Evolutionary conservation across 2,113 vertebrate species (phyloP), one percentile per base, ranked within the genome.

Genomic region (Zosterops japonicus): DNA sequence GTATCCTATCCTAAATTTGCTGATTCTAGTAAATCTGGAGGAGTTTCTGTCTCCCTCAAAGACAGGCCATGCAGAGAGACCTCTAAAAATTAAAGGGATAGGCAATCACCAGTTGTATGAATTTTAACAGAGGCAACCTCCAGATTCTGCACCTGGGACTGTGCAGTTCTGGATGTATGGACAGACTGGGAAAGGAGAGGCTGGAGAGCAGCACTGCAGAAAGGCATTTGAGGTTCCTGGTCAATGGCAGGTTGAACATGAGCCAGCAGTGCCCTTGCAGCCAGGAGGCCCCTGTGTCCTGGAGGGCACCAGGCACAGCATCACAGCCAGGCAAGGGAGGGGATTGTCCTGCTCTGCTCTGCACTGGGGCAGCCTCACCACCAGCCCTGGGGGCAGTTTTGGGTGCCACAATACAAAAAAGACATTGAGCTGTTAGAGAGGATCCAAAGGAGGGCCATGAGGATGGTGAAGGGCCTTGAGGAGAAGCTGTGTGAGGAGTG

Each of bases 201-300:
- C 6, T 52, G 52, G 14, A 57, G 4, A 50, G 8, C 14, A 47
- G 10, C 1, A 2, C 24, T 29, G 8, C 4, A 3, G 33, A 78
- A 46, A 61, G 18, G 19, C 14, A 1, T 27, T 8, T 36, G 21
- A 9, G 12, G 0, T 1, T 50, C 22, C 14, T n/a, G 46, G 27
- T 61, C 2, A 0, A 2, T 52, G 25, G 0, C 15, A 35, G 25
- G 8, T 0, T 31, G 46, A 70, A 28, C 1, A 1, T 6, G 28
- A 77, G 15, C 0, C 23, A 29, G n/a, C 74, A 47, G 39, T 53
- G 64, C n/a, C 39, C 28, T 78, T 47, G 28, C 39, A 70, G 64
- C 23, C 64, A 55, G 64, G 5, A 63, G 15, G 39, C 2, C 55
- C 5, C 12, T 0, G 5, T 61, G 55, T 29, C 64, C 39, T 47